phyloP scores from a whole-genome alignment of 2,888 invertebrate genomes.

The Heliconius cydno region DNA sequence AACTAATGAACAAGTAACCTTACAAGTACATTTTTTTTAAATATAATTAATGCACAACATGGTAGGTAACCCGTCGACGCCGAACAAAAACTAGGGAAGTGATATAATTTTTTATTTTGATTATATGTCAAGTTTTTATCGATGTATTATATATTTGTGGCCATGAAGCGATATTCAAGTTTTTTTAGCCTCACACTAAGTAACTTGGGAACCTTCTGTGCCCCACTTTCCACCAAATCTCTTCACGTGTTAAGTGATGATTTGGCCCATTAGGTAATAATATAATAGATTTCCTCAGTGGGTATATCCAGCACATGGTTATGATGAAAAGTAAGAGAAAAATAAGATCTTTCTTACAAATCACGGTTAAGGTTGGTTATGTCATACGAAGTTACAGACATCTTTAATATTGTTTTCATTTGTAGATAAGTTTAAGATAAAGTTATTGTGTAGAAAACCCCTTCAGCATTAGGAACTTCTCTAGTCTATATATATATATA shows the following conservation, averaged over 20 bases:
- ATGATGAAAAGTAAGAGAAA: too few relatives aligned
- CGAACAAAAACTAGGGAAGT: slow-evolving; percentile 1
- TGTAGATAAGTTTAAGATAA: too few relatives aligned
- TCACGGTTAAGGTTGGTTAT: too few relatives aligned
- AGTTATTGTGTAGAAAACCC: too few relatives aligned
- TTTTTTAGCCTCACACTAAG: background rate
- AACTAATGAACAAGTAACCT: background rate
- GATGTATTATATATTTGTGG: background rate
- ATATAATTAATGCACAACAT: background rate
- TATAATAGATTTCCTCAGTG: too few relatives aligned
- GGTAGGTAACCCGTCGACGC: background rate
- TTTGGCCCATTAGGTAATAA: too few relatives aligned
- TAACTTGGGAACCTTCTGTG: background rate
- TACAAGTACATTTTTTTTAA: background rate
- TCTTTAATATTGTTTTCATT: too few relatives aligned
- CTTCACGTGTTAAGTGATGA: background rate
- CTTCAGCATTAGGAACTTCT: too few relatives aligned
- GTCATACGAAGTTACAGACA: too few relatives aligned
- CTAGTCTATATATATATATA: too few relatives aligned
- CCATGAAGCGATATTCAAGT: background rate
- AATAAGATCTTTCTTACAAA: too few relatives aligned
- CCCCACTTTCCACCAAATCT: background rate
- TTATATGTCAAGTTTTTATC: background rate
- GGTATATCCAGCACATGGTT: too few relatives aligned
- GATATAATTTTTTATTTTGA: background rate